A percentile compares a stretch with the other conserved stretches of the same genome.
These are phyloP conservation scores for Sympetrum striolatum DNA, from an alignment of 2,888 invertebrate genomes.

Conservation along the genomic window DNA sequence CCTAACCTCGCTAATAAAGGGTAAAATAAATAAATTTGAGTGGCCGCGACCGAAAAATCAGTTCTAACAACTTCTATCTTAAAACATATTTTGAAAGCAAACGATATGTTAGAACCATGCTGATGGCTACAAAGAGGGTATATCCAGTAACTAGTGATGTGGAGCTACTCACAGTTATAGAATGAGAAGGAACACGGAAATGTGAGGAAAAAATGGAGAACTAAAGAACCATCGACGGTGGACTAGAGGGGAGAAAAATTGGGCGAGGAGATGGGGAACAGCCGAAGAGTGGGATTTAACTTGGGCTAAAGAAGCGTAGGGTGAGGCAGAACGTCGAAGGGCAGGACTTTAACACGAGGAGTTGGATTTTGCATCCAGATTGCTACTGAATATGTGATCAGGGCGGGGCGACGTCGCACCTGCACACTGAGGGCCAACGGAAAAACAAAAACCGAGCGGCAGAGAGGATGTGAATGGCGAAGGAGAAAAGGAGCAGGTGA, in stretches of 20 bases:
- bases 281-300: neutral
- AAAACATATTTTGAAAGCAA: no score
- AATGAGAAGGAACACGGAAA: neutral
- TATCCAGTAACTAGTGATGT: no score
- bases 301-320: neutral
- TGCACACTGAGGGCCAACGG: slow-evolving; percentile 5
- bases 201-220: neutral
- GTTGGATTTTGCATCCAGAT: slow-evolving; percentile 36
- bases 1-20: no score
- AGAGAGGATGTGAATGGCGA: neutral
- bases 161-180: neutral
- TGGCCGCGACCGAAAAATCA: no score
- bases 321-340: neutral
- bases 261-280: neutral
- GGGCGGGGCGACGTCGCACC: slow-evolving; percentile 36
- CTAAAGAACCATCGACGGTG: neutral
- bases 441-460: neutral
- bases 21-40: no score
- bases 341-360: neutral
- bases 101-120: no score
- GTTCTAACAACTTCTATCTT: no score
- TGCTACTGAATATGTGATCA: slow-evolving; percentile 41
- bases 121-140: no score
- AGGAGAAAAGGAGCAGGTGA: no score
- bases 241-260: neutral